Conservation (phyloP, 1,140 invertebrate species). For the Zaprionus lachaisei region DNA sequence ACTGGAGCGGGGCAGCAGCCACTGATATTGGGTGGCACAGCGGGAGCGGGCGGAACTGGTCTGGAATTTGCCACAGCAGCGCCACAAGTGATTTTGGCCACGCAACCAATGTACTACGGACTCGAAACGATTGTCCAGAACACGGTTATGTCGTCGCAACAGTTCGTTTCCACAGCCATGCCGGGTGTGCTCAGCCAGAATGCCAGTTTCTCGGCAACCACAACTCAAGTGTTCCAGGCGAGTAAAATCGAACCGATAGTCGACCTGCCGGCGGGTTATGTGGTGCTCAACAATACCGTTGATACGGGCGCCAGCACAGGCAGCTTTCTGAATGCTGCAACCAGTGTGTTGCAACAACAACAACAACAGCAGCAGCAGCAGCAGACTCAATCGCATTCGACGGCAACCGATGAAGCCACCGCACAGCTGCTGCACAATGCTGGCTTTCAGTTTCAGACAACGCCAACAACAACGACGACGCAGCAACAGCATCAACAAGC, state of each 20-base stretch:
- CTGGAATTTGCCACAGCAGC: constrained; percentile 89
- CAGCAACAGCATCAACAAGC: constrained; percentile 23
- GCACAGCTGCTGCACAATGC: constrained; percentile 65
- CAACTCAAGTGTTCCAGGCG: constrained; percentile 90
- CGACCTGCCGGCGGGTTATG: constrained; percentile 89
- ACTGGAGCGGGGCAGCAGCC: constrained; percentile 85
- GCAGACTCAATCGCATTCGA: constrained; percentile 52
- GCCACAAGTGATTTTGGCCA: constrained; percentile 88
- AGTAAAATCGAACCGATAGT: constrained; percentile 92
- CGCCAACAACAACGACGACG: constrained; percentile 13
- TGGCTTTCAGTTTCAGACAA: constrained; percentile 64
- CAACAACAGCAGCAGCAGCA: neutral
- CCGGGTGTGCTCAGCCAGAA: constrained; percentile 90
- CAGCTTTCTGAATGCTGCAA: constrained; percentile 61
- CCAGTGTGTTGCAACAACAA: constrained; percentile 62
- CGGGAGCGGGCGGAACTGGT: constrained; percentile 42
- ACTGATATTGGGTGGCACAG: constrained; percentile 59
- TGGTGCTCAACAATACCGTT: constrained; percentile 88
- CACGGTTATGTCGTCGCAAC: constrained; percentile 93
- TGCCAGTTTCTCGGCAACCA: constrained; percentile 91
- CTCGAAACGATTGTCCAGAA: constrained; percentile 93
- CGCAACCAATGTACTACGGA: constrained; percentile 91
- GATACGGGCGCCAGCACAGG: constrained; percentile 33
- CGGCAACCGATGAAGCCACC: constrained; percentile 48
- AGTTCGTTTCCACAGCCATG: constrained; percentile 91